These are phyloP conservation scores for Nixonia krombeini DNA, from an alignment of 1,140 invertebrate genomes.

Conservation along the genomic window DNA sequence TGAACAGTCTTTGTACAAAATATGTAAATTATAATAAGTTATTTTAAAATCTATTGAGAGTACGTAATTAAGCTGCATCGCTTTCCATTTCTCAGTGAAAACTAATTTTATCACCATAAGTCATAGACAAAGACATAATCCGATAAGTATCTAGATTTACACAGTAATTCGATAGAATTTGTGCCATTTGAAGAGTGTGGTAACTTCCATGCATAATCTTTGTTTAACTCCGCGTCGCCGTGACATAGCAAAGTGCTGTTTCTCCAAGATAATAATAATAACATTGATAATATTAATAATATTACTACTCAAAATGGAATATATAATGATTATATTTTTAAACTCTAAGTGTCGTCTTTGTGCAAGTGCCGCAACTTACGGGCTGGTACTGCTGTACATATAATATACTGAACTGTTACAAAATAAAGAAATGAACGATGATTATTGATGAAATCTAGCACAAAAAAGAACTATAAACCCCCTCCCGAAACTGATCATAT, in stretches of 20 bases:
- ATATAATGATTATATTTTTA: constrained; percentile 72
- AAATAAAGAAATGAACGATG: constrained; percentile 46
- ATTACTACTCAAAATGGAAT: constrained; percentile 67
- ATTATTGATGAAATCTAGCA: constrained; percentile 46
- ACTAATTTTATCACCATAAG: no score
- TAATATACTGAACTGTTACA: constrained; percentile 59
- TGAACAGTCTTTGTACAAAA: no score
- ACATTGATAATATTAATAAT: constrained; percentile 54
- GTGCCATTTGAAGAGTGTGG: constrained; percentile 71
- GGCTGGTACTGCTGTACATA: constrained; percentile 64
- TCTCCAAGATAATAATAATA: constrained; percentile 70
- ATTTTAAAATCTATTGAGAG: no score
- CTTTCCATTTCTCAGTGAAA: no score
- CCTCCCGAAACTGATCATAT: constrained; percentile 37
- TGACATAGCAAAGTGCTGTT: constrained; percentile 70
- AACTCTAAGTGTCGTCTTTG: constrained; percentile 72
- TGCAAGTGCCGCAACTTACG: constrained; percentile 58
- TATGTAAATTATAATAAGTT: no score
- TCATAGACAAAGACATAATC: constrained; percentile 22
- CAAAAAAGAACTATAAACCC: constrained; percentile 40
- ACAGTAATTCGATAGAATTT: constrained; percentile 45
- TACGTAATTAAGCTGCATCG: no score
- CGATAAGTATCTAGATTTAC: constrained; percentile 6
- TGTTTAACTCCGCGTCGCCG: constrained; percentile 66
- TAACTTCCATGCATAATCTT: constrained; percentile 69